Base-by-base conservation (phyloP, 1,140 invertebrate species). In the Lordiphosa clarofinis region DNA sequence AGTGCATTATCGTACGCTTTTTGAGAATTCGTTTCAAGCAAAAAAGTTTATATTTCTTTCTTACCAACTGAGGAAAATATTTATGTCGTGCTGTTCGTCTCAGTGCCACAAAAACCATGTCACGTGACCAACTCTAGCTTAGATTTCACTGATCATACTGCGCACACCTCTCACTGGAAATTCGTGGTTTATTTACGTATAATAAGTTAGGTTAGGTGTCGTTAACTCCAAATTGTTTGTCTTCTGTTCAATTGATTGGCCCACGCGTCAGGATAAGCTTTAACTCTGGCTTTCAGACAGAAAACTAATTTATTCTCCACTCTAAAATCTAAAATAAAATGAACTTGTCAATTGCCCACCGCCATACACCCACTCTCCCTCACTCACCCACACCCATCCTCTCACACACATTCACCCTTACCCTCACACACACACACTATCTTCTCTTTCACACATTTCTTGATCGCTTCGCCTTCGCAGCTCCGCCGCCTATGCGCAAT, bases 401-500 rank as follows among this genome's bases (percentile, higher is more conserved):
- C 40, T 52, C 43, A 58, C 40, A 55, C 43, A 58, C 19, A 57
- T 44, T 21, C 28, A 38, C 60, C 40, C 38, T 52, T 1, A 24
- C 4, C 4, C 50, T 10, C 12, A 7, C 35, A 37, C 44, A 39
- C 37, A n/a, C 59, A 24, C 60, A 24, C n/a, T 50, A 56, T 37
- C 48, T 21, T 43, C 58, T 47, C 50, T 71, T 56, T 15, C 49
- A 72, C 52, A 52, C 44, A 60, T 50, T 55, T 60, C 52, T 76
- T 68, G 64, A 57, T 61, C 68, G 67, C 57, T 78, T 81, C 67
- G 73, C 64, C 56, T 73, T 65, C 73, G 56, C 79, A 82, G 78
- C 78, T 73, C 79, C 78, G 46, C 79, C 78, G 61, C 61, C 60
- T 39, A 62, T 73, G 66, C 67, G 76, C 69, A 72, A 39, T 49